A percentile compares a stretch with the other conserved stretches of the same genome.
Evolutionary conservation across 2,797 vertebrate species (phyloP).

Genomic region (Chloroceryle amazona): DNA sequence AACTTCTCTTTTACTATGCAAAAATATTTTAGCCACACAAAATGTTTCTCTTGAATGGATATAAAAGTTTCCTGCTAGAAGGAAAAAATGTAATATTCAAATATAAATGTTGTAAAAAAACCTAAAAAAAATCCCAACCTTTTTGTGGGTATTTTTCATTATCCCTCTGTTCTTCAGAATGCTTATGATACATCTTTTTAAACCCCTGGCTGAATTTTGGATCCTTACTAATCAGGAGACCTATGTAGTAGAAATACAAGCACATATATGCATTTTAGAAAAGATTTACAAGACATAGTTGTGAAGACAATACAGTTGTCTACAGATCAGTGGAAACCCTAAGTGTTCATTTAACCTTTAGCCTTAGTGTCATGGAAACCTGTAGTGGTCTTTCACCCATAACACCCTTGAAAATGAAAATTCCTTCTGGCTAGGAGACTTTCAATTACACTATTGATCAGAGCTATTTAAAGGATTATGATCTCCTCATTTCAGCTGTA

Average conservation of each 20-base stretch:
- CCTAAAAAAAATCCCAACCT: fast-evolving
- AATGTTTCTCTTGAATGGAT: background rate
- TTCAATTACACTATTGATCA: constrained; percentile 84
- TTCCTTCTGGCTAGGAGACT: constrained; percentile 77
- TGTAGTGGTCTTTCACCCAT: constrained; percentile 77
- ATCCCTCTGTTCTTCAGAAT: background rate
- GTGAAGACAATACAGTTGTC: constrained; percentile 71
- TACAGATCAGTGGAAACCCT: constrained; percentile 81
- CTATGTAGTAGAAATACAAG: background rate
- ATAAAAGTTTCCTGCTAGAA: background rate
- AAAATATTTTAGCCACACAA: background rate
- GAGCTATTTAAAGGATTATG: constrained; percentile 80
- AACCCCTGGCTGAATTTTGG: background rate
- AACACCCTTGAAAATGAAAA: constrained; percentile 77
- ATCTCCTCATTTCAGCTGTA: constrained; percentile 83
- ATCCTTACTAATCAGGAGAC: background rate
- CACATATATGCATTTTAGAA: constrained; percentile 19
- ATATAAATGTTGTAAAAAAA: background rate
- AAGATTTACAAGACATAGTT: constrained; percentile 74
- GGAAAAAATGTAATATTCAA: background rate
- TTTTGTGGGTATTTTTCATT: background rate
- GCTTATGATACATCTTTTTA: background rate
- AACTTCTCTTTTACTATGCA: background rate
- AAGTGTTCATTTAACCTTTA: constrained; percentile 86
- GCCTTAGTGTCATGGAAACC: constrained; percentile 77